Evolutionary conservation across 2,888 invertebrate species (phyloP).

Genomic region (Girardia tigrina): DNA sequence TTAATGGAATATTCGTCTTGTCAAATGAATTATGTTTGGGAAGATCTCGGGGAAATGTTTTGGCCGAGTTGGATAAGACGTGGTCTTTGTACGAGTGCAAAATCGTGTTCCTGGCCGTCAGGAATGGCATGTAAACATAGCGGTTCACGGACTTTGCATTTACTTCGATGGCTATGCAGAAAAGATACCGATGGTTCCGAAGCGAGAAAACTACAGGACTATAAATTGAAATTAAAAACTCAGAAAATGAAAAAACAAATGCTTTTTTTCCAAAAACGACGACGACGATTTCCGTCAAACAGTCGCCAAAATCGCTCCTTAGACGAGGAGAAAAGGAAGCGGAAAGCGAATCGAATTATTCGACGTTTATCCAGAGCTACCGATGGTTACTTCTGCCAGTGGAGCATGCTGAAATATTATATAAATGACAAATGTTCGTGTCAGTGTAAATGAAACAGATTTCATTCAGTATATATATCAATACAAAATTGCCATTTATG

Average conservation of each 20-base stretch:
- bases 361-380: neutral
- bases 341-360: slow-evolving; percentile 27
- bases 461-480: neutral
- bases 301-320: neutral
- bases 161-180: slow-evolving; percentile 46
- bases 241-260: neutral
- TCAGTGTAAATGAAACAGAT: slow-evolving; percentile 27
- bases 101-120: slow-evolving; percentile 47
- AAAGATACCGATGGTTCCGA: slow-evolving; percentile 3
- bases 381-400: slow-evolving; percentile 31
- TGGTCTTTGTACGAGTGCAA: slow-evolving; percentile 42
- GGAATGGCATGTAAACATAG: slow-evolving; percentile 47
- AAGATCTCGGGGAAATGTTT: slow-evolving; percentile 44
- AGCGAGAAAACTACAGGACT: slow-evolving; percentile 3
- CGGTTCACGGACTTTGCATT: slow-evolving; percentile 40
- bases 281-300: neutral
- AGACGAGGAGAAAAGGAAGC: neutral
- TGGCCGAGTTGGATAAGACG: slow-evolving; percentile 48
- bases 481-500: too few relatives aligned
- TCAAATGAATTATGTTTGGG: slow-evolving; percentile 43
- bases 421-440: slow-evolving; percentile 35
- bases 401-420: slow-evolving; percentile 32
- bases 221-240: neutral
- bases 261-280: neutral
- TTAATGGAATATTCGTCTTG: slow-evolving; percentile 42